These are phyloP conservation scores for Diabrotica virgifera DNA, from an alignment of 1,140 invertebrate species.

Conservation along the genomic window DNA sequence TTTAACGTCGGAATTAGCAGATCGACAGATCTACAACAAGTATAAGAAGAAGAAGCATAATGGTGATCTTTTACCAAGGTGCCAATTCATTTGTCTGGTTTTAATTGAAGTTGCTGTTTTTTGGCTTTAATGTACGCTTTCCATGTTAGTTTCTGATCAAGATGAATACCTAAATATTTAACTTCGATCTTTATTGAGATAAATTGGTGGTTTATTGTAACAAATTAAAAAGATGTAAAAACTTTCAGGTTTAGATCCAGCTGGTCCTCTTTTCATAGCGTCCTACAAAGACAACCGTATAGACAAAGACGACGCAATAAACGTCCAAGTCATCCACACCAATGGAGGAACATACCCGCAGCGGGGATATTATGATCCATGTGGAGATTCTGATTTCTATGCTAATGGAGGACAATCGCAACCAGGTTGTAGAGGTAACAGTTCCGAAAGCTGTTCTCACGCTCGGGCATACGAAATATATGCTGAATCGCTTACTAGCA, in stretches of 20 bases:
- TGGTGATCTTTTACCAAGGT: too few species aligned
- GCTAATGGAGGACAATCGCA: slow-evolving; percentile 65
- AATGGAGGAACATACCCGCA: slow-evolving; percentile 52
- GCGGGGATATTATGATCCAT: slow-evolving; percentile 56
- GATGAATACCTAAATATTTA: too few species aligned
- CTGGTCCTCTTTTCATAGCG: slow-evolving; percentile 52
- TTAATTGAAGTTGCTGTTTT: too few species aligned
- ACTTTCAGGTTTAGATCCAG: slow-evolving; percentile 52
- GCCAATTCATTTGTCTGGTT: too few species aligned
- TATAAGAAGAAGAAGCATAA: too few species aligned
- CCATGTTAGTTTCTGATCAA: too few species aligned
- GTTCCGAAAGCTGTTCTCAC: slow-evolving; percentile 52
- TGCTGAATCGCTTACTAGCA: slow-evolving; percentile 22
- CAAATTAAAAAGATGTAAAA: too few species aligned
- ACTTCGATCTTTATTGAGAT: too few species aligned
- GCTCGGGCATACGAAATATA: slow-evolving; percentile 58
- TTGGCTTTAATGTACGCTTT: too few species aligned
- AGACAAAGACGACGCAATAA: slow-evolving; percentile 58
- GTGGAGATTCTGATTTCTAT: slow-evolving; percentile 69
- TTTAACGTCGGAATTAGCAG: too few species aligned
- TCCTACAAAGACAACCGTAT: slow-evolving; percentile 51
- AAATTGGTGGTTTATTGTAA: too few species aligned
- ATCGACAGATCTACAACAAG: too few species aligned
- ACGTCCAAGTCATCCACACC: slow-evolving; percentile 64
- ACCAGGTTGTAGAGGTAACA: slow-evolving; percentile 58